phyloP scores from a whole-genome alignment of 2,888 invertebrate species.

The Orthonevra nobilis region DNA sequence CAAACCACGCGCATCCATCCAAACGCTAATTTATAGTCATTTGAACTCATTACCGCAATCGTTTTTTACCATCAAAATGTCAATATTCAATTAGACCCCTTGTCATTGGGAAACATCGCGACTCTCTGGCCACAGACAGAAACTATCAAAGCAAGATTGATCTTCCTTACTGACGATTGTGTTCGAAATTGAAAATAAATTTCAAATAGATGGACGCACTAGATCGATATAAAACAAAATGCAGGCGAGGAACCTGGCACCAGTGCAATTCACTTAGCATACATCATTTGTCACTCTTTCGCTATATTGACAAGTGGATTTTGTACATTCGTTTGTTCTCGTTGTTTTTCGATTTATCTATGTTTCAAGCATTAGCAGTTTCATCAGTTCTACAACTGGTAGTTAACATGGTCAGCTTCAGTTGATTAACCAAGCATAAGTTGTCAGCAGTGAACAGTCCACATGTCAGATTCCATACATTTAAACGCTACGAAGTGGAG shows the following conservation, averaged over 20 bases:
- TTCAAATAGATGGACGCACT: slow-evolving; percentile 44
- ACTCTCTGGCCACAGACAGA: slow-evolving; percentile 15
- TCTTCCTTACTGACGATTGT: slow-evolving; percentile 36
- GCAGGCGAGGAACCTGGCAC: slow-evolving; percentile 46
- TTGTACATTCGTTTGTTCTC: slow-evolving; percentile 7
- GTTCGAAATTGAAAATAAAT: slow-evolving; percentile 62
- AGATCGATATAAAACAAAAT: slow-evolving; percentile 48
- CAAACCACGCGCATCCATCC: slow-evolving; percentile 55
- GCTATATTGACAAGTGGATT: slow-evolving; percentile 39
- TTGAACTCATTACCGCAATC: slow-evolving; percentile 68
- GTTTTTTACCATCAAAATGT: slow-evolving; percentile 70
- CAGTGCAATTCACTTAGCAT: slow-evolving; percentile 10
- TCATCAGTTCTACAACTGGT: slow-evolving; percentile 33
- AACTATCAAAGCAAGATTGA: slow-evolving; percentile 47
- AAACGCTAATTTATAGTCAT: slow-evolving; percentile 66
- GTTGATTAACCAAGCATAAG: slow-evolving; percentile 49
- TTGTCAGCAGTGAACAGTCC: slow-evolving; percentile 26
- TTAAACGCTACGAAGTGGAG: not conserved
- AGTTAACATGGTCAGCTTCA: slow-evolving; percentile 31
- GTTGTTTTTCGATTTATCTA: not conserved
- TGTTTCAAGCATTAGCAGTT: slow-evolving; percentile 40
- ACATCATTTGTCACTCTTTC: slow-evolving; percentile 35
- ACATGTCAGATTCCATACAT: slow-evolving; percentile 10
- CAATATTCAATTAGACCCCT: slow-evolving; percentile 68
- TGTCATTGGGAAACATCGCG: slow-evolving; percentile 50